phyloP scores from a whole-genome alignment of 2,888 invertebrate species.

The Oxyteleia sp. region DNA sequence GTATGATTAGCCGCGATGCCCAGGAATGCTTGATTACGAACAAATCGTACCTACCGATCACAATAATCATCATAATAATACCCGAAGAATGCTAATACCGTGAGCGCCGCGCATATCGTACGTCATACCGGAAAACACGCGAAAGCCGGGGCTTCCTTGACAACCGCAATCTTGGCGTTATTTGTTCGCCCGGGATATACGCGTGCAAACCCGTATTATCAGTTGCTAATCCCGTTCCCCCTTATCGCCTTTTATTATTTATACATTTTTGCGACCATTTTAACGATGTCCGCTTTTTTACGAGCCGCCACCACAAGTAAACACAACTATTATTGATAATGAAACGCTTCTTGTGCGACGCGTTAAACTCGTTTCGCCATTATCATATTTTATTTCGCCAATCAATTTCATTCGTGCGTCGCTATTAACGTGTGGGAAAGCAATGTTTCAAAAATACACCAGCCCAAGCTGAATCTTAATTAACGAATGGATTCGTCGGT shows the following conservation, averaged over 20 bases:
- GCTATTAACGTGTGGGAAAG: background rate
- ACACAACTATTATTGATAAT: slow-evolving; percentile 44
- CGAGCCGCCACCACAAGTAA: slow-evolving; percentile 5
- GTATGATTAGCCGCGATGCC: slow-evolving; percentile 52
- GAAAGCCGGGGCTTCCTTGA: slow-evolving; percentile 44
- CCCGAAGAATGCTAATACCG: slow-evolving; percentile 42
- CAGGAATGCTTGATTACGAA: slow-evolving; percentile 38
- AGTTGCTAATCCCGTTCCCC: slow-evolving; percentile 37
- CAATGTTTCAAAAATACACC: background rate
- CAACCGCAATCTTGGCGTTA: slow-evolving; percentile 53
- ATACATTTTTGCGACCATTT: slow-evolving; percentile 34
- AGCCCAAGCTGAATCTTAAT: background rate
- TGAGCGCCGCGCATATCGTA: slow-evolving; percentile 24
- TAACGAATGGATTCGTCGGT: background rate
- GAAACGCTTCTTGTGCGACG: slow-evolving; percentile 13
- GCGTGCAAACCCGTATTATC: slow-evolving; percentile 47
- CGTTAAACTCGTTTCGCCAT: slow-evolving; percentile 35
- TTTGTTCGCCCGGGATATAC: slow-evolving; percentile 39
- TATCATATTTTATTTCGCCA: slow-evolving; percentile 28
- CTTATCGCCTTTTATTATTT: slow-evolving; percentile 36
- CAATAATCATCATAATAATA: slow-evolving; percentile 47
- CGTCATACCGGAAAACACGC: slow-evolving; percentile 44
- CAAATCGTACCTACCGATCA: slow-evolving; percentile 17
- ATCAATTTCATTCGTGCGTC: slow-evolving; percentile 21
- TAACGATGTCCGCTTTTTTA: slow-evolving; percentile 8